phyloP scores from a whole-genome alignment of 2,797 vertebrate genomes.

The Schizothorax lantsangensis region DNA sequence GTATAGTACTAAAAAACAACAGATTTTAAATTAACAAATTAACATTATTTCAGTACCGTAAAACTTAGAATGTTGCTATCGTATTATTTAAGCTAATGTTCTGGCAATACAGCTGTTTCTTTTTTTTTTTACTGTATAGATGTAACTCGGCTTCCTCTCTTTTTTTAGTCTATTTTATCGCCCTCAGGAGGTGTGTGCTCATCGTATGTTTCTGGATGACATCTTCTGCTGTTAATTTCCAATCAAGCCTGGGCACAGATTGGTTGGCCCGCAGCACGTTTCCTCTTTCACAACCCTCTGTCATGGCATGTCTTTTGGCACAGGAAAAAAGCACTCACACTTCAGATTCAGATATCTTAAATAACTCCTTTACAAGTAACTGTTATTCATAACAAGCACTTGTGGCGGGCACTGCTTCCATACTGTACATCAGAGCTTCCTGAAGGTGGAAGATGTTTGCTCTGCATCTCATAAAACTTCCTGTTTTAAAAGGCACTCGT shows the following conservation, averaged over 20 bases:
- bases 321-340: constrained; percentile 33
- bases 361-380: constrained; percentile 52
- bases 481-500: constrained; percentile 54
- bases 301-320: constrained; percentile 34
- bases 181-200: constrained; percentile 56
- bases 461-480: constrained; percentile 63
- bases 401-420: constrained; percentile 5
- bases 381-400: constrained; percentile 40
- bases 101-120: no score
- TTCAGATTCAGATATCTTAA: constrained; percentile 52
- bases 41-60: no score
- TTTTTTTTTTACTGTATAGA: background rate
- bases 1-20: no score
- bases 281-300: constrained; percentile 27
- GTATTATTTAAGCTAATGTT: no score
- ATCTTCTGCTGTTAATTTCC: constrained; percentile 71
- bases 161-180: background rate
- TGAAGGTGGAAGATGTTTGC: constrained; percentile 58
- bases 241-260: constrained; percentile 58
- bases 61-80: no score
- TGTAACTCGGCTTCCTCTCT: background rate
- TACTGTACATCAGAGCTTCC: constrained; percentile 32
- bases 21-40: no score
- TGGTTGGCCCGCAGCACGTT: constrained; percentile 20
- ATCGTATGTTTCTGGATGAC: constrained; percentile 69